Base-by-base conservation (phyloP, 2,113 vertebrate species). In the Rhagologus leucostigma region DNA sequence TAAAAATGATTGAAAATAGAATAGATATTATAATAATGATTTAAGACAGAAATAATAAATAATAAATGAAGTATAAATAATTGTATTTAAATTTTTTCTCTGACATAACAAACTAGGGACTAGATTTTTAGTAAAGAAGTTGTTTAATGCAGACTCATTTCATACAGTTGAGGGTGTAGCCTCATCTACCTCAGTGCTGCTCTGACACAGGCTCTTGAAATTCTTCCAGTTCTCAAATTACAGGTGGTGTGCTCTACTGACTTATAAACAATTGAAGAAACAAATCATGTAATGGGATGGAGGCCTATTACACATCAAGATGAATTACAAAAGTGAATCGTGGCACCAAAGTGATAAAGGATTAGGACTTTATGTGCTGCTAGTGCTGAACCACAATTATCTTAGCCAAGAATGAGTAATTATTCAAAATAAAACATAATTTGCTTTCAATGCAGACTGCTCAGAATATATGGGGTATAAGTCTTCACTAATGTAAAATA, bases 341-440 rank as follows among this genome's bases (percentile, higher is more conserved):
- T 41, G 47, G 26, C 29, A 27, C 60, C 8, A 16, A 68, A 78
- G 41, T 62, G 37, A 81, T 82, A 70, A 75, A 92, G 35, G 53
- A 71, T 79, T 87, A 70, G 52, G 56, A 59, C 57, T 90, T 77
- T 39, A 42, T 50, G 56, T 33, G n/a, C 67, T 53, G n/a, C 19
- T 53, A 24, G n/a, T 80, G 64, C 74, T 93, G 76, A 97, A 89
- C 23, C 23, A 67, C 71, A 80, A 82, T 94, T 73, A 78, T 82
- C 55, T 69, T 65, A 86, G 70, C 59, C 63, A 46, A 88, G 81
- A 89, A 82, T 2, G 60, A 89, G 74, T n/a, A 77, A 67, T 91
- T 92, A 82, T 52, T 95, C 87, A 94, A 68, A 95, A 87, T 63
- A 94, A 73, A 95, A 13, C 74, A 69, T 44, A 64, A n/a, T 93